These are phyloP conservation scores for Drosophila punjabiensis DNA, from an alignment of 1,140 invertebrate species.

Conservation along the genomic window DNA sequence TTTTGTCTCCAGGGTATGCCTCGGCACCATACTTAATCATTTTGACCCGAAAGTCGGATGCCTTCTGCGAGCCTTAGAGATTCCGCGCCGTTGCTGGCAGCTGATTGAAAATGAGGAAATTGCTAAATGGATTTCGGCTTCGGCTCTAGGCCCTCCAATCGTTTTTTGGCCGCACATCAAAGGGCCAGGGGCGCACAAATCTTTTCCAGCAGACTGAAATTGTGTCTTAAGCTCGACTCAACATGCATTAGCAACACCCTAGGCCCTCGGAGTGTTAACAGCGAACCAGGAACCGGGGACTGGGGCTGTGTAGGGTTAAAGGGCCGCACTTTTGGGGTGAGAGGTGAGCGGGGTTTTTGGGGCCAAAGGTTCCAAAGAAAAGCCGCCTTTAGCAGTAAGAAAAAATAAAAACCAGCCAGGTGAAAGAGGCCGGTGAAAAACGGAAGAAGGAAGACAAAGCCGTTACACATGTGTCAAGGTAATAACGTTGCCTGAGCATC, in stretches of 20 bases:
- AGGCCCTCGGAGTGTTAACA: slow-evolving; percentile 17
- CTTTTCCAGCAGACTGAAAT: slow-evolving; percentile 67
- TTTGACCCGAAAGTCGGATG: slow-evolving; percentile 10
- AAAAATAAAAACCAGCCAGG: slow-evolving; percentile 17
- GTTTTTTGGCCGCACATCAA: slow-evolving; percentile 59
- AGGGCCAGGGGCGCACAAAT: slow-evolving; percentile 48
- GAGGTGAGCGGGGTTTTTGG: not conserved
- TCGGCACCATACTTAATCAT: slow-evolving; percentile 35
- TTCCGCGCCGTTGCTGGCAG: slow-evolving; percentile 12
- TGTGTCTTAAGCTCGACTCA: slow-evolving; percentile 81
- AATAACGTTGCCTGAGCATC: slow-evolving; percentile 63
- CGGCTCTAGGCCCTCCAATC: slow-evolving; percentile 7
- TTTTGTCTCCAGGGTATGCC: slow-evolving; percentile 19
- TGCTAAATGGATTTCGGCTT: slow-evolving; percentile 65
- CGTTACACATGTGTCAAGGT: slow-evolving; percentile 82
- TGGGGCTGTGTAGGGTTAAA: slow-evolving; percentile 8
- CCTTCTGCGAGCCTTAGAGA: not conserved
- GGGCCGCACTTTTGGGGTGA: not conserved
- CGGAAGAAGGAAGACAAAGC: slow-evolving; percentile 64
- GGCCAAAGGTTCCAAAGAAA: slow-evolving; percentile 45
- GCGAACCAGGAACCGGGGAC: slow-evolving; percentile 1
- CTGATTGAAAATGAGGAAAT: slow-evolving; percentile 61
- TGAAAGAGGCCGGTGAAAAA: slow-evolving; percentile 13
- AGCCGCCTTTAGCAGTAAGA: slow-evolving; percentile 56
- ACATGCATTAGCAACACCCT: slow-evolving; percentile 78